phyloP scores from a whole-genome alignment of 2,797 vertebrate genomes.

The Loris lydekkerianus region DNA sequence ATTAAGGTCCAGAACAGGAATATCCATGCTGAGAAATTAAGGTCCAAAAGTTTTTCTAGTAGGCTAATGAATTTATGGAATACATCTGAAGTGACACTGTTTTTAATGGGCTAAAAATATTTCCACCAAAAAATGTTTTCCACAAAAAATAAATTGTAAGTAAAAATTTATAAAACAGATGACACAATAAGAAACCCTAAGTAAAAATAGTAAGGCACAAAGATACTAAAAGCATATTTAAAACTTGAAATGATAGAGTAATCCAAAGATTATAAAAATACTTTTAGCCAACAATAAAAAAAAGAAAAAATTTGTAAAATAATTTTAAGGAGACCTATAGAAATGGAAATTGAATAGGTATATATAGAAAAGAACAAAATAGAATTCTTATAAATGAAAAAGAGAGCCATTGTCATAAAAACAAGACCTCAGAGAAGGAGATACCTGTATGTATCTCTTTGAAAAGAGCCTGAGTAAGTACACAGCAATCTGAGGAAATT shows the following conservation, averaged over 20 bases:
- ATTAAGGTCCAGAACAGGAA: background rate
- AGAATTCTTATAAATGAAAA: background rate
- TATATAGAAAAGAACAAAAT: background rate
- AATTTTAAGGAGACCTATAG: background rate
- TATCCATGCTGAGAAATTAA: background rate
- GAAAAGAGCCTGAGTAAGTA: background rate
- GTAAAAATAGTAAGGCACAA: background rate
- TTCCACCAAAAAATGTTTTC: background rate
- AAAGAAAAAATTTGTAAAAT: background rate
- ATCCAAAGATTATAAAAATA: background rate
- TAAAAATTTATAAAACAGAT: background rate
- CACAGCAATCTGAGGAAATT: background rate
- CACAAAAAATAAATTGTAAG: background rate
- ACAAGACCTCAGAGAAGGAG: background rate
- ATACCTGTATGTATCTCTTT: background rate
- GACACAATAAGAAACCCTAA: background rate
- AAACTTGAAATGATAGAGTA: background rate
- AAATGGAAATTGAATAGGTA: background rate
- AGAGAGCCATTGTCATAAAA: background rate
- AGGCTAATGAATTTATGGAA: background rate
- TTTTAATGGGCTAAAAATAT: background rate
- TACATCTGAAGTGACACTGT: background rate
- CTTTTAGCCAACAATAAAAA: background rate
- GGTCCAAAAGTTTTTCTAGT: background rate
- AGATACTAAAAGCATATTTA: background rate